Base-by-base conservation (phyloP, 1,140 invertebrate genomes). In the Musca vetustissima region DNA sequence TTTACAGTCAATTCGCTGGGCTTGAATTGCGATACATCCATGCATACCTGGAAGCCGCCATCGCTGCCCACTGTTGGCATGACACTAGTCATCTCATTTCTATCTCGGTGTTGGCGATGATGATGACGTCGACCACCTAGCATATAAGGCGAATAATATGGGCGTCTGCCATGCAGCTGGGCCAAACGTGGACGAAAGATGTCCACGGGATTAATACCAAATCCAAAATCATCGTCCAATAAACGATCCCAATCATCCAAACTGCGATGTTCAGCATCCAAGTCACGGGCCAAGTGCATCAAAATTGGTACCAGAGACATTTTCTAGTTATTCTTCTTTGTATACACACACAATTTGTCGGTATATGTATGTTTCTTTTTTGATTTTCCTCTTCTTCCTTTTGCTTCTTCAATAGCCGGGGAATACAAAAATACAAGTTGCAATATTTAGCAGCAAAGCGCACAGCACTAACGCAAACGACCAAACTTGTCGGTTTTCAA, bases 1-100 rank as follows among this genome's bases (percentile, higher is more conserved):
- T 92, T 94, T 1, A 96, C 92, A 1, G 87, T 86, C 13, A 96
- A 89, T 79, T 96, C 94, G 32, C 91, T 89, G 0, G 93, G 93
- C 47, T 87, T 84, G 80, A 96, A 96, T 73, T 96, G 93, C 22
- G 93, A 89, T 0, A 96, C 92, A 76, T 96, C 93, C 75, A 93
- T 80, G 70, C 87, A 88, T 0, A 91, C 87, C 80, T 92, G 87
- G 70, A 89, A 89, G 24, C 86, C 85, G 21, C 86, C 85, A 65
- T 89, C 85, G 48, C 88, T 88, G 57, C 88, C 85, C 25, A 82
- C 59, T 1, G 72, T 69, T 1, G 78, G 75, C 67, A 79, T 64
- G 17, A 78, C 14, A 4, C 76, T 14, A 15, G 61, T 68, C 70
- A 36, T 19, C 15, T 57, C 57, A 21, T 19, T 36, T 43, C 32